Base-by-base conservation (phyloP, 2,797 vertebrate genomes). In the Lindbergichthys nudifrons region DNA sequence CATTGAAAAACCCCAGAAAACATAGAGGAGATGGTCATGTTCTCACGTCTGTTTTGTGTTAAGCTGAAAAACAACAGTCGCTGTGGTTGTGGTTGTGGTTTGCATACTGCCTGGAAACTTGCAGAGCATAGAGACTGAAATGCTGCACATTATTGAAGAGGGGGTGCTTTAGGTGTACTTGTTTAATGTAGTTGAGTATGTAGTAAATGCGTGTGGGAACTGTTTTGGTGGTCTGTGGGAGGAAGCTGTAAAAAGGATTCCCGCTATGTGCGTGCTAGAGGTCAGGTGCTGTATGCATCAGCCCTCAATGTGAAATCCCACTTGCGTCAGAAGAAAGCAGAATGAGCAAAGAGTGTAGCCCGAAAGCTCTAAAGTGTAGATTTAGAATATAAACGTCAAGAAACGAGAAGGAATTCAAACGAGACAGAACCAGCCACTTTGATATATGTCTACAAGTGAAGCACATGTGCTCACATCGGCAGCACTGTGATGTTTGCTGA, bases 211-310 rank as follows among this genome's bases (percentile, higher is more conserved):
- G 83, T 73, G 83, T 84, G 87, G 81, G 86, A 85, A 81, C 77
- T 36, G 79, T 74, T 90, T 76, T 75, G 79, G 87, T 90, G 85
- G 87, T 87, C 75, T 91, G 92, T 91, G 84, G 88, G 84, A 83
- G 90, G 88, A 90, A 87, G 81, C 80, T 75, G 73, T 75, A 75
- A 89, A 89, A 87, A 90, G 73, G 82, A 90, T 92, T 90, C 73
- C 76, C 10, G 85, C 65, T 76, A 61, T 80, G 80, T 89, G 71
- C 65, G 61, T 90, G 87, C 59, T 75, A 82, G 86, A 90, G 84
- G 88, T 90, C 87, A 88, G 82, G 84, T 70, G 60, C 51, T 70
- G 77, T 70, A 60, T 83, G 84, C 77, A 83, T 87, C 82, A 81
- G 82, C 68, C 73, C 81, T 73, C 66, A 80, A 73, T 89, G 83